Conservation (phyloP, 2,888 invertebrate genomes). For the Zygothrica quintamaculata region DNA sequence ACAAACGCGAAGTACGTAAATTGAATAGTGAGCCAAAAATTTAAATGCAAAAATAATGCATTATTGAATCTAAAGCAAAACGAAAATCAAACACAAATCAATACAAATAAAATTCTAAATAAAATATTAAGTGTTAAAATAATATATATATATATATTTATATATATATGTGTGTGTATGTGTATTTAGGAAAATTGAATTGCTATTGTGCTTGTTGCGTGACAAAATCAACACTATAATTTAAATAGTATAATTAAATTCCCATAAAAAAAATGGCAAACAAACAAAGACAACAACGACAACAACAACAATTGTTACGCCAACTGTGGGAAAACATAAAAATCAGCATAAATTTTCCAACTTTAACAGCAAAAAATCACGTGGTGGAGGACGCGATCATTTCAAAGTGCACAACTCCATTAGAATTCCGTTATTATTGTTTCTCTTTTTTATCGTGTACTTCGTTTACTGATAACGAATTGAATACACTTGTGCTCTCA, state of each 20-base stretch:
- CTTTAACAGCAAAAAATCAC: too few species aligned
- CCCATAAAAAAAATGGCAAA: slow-evolving; percentile 6
- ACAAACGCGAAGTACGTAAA: slow-evolving; percentile 25
- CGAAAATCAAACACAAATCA: too few species aligned
- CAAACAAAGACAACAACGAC: slow-evolving; percentile 4
- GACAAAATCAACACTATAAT: slow-evolving; percentile 23
- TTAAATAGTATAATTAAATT: slow-evolving; percentile 32
- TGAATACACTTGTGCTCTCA: too few species aligned
- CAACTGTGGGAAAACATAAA: slow-evolving; percentile 6
- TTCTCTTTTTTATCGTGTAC: not conserved
- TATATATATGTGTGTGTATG: slow-evolving; percentile 1
- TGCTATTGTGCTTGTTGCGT: slow-evolving; percentile 13
- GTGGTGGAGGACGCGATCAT: too few species aligned
- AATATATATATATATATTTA: slow-evolving; percentile 4
- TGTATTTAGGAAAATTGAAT: not conserved
- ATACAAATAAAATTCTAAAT: not conserved
- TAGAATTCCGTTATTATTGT: not conserved
- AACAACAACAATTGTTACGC: slow-evolving; percentile 3
- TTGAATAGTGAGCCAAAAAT: slow-evolving; percentile 3
- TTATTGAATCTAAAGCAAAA: slow-evolving; percentile 9
- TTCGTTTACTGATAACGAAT: not conserved
- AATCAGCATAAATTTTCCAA: too few species aligned
- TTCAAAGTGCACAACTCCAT: not conserved
- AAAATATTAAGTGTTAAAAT: slow-evolving; percentile 3
- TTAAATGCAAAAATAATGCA: not conserved